Conservation (phyloP, 2,113 vertebrate species). For the Lasiurus cinereus region DNA sequence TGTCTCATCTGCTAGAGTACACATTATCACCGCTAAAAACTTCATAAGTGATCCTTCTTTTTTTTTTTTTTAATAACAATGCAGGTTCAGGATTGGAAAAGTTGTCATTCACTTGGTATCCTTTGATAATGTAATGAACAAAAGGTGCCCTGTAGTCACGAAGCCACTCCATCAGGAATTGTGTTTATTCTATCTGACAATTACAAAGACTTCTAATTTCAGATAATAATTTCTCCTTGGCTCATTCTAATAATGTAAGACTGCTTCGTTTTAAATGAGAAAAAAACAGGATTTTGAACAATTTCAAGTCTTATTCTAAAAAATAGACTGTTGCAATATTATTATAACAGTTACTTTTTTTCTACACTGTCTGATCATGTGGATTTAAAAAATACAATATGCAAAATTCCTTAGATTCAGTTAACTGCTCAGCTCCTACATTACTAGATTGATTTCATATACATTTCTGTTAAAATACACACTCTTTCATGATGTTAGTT, state of each 20-base stretch:
- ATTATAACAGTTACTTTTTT: not conserved
- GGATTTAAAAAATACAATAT: conserved; percentile 13
- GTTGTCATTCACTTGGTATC: conserved; percentile 53
- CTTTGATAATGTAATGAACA: conserved; percentile 74
- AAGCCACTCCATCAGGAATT: conserved; percentile 62
- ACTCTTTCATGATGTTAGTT: not conserved
- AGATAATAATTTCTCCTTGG: conserved; percentile 68
- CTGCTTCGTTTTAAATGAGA: conserved; percentile 59
- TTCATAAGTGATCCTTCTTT: conserved; percentile 57
- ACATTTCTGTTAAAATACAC: not conserved
- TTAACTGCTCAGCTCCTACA: not conserved
- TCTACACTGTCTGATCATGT: not conserved
- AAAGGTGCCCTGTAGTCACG: conserved; percentile 65
- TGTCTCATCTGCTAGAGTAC: conserved; percentile 42
- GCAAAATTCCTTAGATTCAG: not conserved
- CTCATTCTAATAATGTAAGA: conserved; percentile 71
- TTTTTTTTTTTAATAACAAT: conserved; percentile 39
- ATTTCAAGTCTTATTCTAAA: not conserved
- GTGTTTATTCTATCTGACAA: conserved; percentile 72
- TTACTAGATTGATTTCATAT: not conserved
- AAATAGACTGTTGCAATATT: not conserved
- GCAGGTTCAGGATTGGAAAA: conserved; percentile 46
- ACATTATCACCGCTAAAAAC: conserved; percentile 69
- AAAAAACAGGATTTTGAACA: conserved; percentile 14
- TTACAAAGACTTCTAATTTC: conserved; percentile 78